Conservation (phyloP, 2,797 vertebrate genomes). For the Urosaurus nigricauda region DNA sequence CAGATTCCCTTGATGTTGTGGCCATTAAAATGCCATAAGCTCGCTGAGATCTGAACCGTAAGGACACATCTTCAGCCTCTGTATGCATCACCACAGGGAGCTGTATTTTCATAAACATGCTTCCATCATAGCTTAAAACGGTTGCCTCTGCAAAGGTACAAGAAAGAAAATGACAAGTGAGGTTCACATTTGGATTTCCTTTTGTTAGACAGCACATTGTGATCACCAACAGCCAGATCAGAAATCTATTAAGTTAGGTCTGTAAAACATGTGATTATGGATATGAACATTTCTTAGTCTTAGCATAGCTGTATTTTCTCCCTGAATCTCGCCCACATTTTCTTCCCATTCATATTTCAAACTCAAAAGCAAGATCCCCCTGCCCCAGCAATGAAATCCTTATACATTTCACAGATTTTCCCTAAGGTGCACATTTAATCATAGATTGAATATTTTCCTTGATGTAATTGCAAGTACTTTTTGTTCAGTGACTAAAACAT, state of each 20-base stretch:
- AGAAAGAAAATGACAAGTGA: slow-evolving; percentile 47
- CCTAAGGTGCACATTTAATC: too few species aligned
- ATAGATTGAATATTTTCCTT: too few species aligned
- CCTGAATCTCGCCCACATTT: too few species aligned
- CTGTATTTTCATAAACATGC: slow-evolving; percentile 99
- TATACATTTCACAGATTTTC: too few species aligned
- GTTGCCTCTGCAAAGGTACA: slow-evolving; percentile 87
- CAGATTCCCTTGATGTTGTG: slow-evolving; percentile 94
- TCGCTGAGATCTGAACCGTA: slow-evolving; percentile 95
- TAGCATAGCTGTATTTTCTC: too few species aligned
- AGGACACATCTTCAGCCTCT: slow-evolving; percentile 94
- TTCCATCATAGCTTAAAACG: slow-evolving; percentile 96
- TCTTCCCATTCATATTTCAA: too few species aligned
- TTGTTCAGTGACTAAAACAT: too few species aligned
- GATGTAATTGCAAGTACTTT: too few species aligned
- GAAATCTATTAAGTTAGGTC: not conserved
- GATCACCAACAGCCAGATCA: too few species aligned
- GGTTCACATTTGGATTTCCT: not conserved
- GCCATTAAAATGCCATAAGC: slow-evolving; percentile 97
- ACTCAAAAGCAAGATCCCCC: too few species aligned
- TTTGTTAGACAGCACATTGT: not conserved
- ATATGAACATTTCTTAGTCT: too few species aligned
- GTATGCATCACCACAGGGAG: slow-evolving; percentile 97
- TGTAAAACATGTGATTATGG: not conserved
- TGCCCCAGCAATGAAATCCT: too few species aligned